phyloP scores from a whole-genome alignment of 2,113 vertebrate genomes.

The Gnathonemus echidnorhynchus region DNA sequence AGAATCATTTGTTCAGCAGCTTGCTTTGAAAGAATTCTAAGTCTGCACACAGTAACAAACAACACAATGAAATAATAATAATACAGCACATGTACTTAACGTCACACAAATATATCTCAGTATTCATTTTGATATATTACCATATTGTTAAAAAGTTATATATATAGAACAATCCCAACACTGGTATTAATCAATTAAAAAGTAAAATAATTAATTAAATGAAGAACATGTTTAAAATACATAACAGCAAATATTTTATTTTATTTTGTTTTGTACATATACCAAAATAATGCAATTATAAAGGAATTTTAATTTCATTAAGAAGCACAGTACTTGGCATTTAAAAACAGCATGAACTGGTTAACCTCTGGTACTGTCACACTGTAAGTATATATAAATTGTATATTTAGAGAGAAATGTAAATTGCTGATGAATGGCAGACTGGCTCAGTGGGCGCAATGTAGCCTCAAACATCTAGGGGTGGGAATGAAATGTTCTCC shows the following conservation, averaged over 20 bases:
- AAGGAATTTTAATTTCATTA: not conserved
- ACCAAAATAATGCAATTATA: not conserved
- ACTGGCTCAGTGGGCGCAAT: not conserved
- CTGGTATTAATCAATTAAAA: not conserved
- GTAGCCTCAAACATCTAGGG: not conserved
- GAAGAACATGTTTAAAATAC: not conserved
- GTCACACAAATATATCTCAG: not conserved
- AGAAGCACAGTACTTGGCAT: not conserved
- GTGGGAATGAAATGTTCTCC: not conserved
- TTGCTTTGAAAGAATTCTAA: not conserved
- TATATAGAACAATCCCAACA: not conserved
- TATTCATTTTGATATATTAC: not conserved
- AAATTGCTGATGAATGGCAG: not conserved
- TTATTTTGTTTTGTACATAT: not conserved
- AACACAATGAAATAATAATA: not conserved
- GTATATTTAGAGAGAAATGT: not conserved
- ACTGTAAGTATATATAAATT: not conserved
- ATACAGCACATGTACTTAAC: not conserved
- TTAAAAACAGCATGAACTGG: not conserved
- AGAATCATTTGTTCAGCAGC: not conserved
- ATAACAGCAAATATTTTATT: not conserved
- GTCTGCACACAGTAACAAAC: not conserved
- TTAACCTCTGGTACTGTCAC: not conserved
- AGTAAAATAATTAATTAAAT: not conserved
- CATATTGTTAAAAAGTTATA: not conserved